Evolutionary conservation across 2,113 vertebrate genomes (phyloP).

Genomic region (Pygoscelis adeliae): DNA sequence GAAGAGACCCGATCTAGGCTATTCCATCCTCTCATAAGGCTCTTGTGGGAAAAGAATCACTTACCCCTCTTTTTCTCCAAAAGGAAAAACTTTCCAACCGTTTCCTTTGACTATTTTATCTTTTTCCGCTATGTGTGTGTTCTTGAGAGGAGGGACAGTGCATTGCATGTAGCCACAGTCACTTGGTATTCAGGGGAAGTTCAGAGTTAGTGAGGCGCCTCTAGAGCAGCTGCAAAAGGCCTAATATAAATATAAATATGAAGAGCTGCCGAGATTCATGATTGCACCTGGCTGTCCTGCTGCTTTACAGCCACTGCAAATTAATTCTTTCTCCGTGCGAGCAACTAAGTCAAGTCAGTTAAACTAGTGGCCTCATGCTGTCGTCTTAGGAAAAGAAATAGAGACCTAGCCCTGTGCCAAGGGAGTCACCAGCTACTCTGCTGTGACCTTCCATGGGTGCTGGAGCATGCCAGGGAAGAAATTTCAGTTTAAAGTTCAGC

Average conservation of each 20-base stretch:
- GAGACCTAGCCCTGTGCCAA: neutral
- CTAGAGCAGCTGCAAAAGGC: slow-evolving; percentile 63
- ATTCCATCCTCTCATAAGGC: neutral
- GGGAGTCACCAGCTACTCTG: neutral
- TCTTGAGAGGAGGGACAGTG: neutral
- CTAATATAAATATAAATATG: slow-evolving; percentile 58
- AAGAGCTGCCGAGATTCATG: slow-evolving; percentile 54
- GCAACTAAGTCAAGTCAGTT: slow-evolving; percentile 53
- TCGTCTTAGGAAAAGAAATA: slow-evolving; percentile 31
- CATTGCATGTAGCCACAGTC: neutral
- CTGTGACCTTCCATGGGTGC: neutral
- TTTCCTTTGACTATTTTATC: neutral
- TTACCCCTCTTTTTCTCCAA: neutral
- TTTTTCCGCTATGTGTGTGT: neutral
- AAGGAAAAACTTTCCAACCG: neutral
- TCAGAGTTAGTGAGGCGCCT: slow-evolving; percentile 61
- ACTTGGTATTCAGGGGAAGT: slow-evolving; percentile 57
- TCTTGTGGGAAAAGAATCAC: neutral
- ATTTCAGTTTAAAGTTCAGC: neutral
- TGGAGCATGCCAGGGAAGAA: neutral
- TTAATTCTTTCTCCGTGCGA: slow-evolving; percentile 60
- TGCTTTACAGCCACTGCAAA: slow-evolving; percentile 60
- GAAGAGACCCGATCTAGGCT: neutral
- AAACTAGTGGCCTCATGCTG: slow-evolving; percentile 31
- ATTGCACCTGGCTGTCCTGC: slow-evolving; percentile 67